phyloP scores from a whole-genome alignment of 2,888 invertebrate species.

The Caenorhabditis macrosperma region DNA sequence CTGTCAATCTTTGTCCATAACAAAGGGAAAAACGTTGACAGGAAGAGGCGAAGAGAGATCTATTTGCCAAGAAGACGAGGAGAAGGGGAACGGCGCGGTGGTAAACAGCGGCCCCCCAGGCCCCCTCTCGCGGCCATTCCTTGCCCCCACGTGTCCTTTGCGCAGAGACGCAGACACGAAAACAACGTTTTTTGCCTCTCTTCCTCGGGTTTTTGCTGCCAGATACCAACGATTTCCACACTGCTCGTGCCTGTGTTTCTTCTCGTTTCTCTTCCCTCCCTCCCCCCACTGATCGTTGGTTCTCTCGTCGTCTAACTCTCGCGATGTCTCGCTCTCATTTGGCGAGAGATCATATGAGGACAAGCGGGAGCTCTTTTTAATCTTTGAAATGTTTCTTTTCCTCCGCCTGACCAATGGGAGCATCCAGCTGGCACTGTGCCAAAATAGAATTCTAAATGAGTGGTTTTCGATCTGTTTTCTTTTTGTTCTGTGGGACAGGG shows the following conservation, averaged over 20 bases:
- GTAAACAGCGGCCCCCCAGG: constrained; percentile 15
- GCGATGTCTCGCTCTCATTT: background rate
- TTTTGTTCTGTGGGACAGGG: background rate
- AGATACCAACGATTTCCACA: constrained; percentile 22
- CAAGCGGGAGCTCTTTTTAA: constrained; percentile 2
- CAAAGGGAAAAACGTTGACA: background rate
- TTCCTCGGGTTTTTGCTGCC: constrained; percentile 1
- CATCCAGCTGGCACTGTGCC: too few species aligned
- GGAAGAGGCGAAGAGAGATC: constrained; percentile 3
- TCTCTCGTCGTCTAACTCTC: constrained; percentile 42
- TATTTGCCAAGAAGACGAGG: constrained; percentile 12
- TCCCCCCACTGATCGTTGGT: constrained; percentile 43
- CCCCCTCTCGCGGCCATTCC: background rate
- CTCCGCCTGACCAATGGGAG: background rate
- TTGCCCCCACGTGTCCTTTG: constrained; percentile 9
- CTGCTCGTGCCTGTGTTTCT: constrained; percentile 3
- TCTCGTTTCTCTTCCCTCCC: background rate
- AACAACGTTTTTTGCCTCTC: background rate
- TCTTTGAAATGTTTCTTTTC: background rate
- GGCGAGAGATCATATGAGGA: background rate
- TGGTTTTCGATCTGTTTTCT: background rate
- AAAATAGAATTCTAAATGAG: too few species aligned
- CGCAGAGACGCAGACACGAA: constrained; percentile 3
- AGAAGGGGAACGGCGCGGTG: constrained; percentile 9
- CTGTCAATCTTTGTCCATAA: constrained; percentile 24